Base-by-base conservation (phyloP, 2,888 invertebrate species). In the Diaperis boleti region DNA sequence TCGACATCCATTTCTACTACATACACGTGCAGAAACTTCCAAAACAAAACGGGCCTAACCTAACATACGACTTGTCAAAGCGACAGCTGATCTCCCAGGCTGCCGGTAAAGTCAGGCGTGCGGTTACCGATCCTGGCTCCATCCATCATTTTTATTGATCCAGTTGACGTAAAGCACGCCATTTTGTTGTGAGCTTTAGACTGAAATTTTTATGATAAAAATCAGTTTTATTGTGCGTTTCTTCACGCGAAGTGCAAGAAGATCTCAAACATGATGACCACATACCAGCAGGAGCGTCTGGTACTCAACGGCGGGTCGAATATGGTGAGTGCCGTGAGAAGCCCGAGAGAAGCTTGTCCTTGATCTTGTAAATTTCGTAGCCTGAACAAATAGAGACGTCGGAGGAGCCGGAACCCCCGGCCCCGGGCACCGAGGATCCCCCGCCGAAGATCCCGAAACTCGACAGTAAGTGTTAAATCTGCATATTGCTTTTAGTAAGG, bases 1-100 rank as follows among this genome's bases (percentile, higher is more conserved):
- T 81, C 76, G 62, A 84, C 72, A 72, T 84, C 84, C 84, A 85
- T 85, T 26, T 26, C 6, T n/a, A n/a, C n/a, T n/a, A n/a, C n/a
- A n/a, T n/a, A n/a, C n/a, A n/a, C n/a, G n/a, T n/a, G n/a, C n/a
- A n/a, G n/a, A n/a, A n/a, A n/a, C n/a, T n/a, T n/a, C n/a, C n/a
- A n/a, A n/a, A n/a, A n/a, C n/a, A n/a, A n/a, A n/a, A n/a, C n/a
- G n/a, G n/a, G n/a, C n/a, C n/a, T n/a, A n/a, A n/a, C n/a, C n/a
- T n/a, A n/a, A n/a, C n/a, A n/a, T n/a, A n/a, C n/a, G n/a, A 41
- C 8, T 17, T 22, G 22, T 22, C 17, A 41, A 41, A 41, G n/a
- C n/a, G n/a, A n/a, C n/a, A n/a, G n/a, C n/a, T n/a, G n/a, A n/a
- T n/a, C n/a, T n/a, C n/a, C n/a, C n/a, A n/a, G n/a, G n/a, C n/a